Percentiles rank a stretch among this genome's conserved stretches.
phyloP scores from a whole-genome alignment of 2,113 vertebrate genomes.

The Orthochromis malagaraziensis region DNA sequence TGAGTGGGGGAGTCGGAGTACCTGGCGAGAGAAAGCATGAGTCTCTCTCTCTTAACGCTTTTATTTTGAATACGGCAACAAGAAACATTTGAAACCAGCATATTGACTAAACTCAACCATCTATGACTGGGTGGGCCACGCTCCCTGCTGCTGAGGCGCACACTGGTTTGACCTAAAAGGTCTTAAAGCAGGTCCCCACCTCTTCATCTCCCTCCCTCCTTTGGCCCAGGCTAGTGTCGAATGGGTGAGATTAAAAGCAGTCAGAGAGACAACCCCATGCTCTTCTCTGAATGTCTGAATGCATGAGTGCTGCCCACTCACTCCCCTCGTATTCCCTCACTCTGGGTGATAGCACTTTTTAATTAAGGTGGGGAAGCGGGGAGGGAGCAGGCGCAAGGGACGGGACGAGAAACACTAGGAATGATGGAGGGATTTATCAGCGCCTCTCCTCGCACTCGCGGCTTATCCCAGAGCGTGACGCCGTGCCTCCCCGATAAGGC shows the following conservation, averaged over 20 bases:
- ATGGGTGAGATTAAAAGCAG: conserved; percentile 54
- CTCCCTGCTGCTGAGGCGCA: not conserved
- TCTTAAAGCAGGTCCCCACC: not conserved
- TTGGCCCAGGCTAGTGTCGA: conserved; percentile 34
- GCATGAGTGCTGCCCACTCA: conserved; percentile 53
- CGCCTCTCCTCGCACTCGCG: conserved; percentile 42
- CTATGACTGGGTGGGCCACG: not conserved
- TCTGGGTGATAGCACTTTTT: conserved; percentile 72
- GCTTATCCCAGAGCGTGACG: conserved; percentile 63
- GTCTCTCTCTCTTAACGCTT: not conserved
- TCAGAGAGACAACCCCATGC: conserved; percentile 1
- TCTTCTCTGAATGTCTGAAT: conserved; percentile 67
- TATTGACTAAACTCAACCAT: not conserved
- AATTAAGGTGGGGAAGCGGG: conserved; percentile 61
- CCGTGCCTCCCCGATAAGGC: conserved; percentile 62
- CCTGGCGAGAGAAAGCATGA: not conserved
- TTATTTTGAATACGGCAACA: not conserved
- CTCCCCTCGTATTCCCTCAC: conserved; percentile 60
- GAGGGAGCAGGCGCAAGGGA: not conserved
- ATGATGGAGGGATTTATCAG: conserved; percentile 72
- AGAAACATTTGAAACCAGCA: not conserved
- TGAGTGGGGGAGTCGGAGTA: not conserved
- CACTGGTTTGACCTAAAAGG: not conserved
- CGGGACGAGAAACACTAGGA: conserved; percentile 4
- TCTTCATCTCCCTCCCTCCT: not conserved